These are phyloP conservation scores for Lysandra bellargus DNA, from an alignment of 2,888 invertebrate genomes.

Conservation along the genomic window DNA sequence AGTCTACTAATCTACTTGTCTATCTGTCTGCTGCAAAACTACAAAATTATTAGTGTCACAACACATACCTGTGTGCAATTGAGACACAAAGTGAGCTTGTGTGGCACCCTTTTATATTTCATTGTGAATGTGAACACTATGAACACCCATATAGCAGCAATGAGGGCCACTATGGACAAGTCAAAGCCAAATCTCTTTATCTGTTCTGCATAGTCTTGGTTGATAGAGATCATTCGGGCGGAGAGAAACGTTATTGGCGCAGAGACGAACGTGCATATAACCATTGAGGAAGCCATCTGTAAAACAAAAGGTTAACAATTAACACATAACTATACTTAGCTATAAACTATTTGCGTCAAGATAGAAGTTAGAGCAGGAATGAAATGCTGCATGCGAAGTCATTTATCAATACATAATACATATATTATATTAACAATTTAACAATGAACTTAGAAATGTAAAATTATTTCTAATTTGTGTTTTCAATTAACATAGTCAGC, in stretches of 20 bases:
- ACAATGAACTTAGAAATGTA: no score
- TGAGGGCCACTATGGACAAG: slow-evolving; percentile 88
- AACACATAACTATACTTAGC: background rate
- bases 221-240: slow-evolving; percentile 93
- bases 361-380: no score
- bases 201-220: slow-evolving; percentile 88
- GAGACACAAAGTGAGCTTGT: slow-evolving; percentile 89
- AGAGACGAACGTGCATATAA: slow-evolving; percentile 95
- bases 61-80: slow-evolving; percentile 87
- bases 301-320: background rate
- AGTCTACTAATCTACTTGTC: no score
- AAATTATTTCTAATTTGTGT: no score
- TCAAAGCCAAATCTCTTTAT: slow-evolving; percentile 90
- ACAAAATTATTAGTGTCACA: background rate
- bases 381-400: background rate
- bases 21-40: no score
- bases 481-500: no score
- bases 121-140: slow-evolving; percentile 87
- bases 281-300: slow-evolving; percentile 95
- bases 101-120: slow-evolving; percentile 89
- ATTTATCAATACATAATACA: no score
- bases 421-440: no score
- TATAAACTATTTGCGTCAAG: no score
- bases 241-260: slow-evolving; percentile 97
- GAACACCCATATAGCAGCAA: slow-evolving; percentile 90